Evolutionary conservation across 2,888 invertebrate species (phyloP), one percentile per base, ranked within the genome.

Genomic region (Sinelater perroti): DNA sequence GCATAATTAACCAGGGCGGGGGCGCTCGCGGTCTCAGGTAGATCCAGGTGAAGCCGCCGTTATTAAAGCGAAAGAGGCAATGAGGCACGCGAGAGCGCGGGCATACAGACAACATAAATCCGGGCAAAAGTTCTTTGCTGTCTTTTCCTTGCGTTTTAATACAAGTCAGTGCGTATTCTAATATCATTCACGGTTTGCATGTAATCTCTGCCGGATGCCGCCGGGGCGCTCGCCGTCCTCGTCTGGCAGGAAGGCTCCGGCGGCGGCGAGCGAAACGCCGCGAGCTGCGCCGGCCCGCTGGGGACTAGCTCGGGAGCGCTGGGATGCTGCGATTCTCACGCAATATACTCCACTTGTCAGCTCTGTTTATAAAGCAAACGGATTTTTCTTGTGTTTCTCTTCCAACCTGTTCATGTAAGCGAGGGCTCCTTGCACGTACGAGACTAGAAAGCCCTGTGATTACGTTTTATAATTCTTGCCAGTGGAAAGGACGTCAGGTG

Each of bases 281-380:
- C 3, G 5, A 18, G 18, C 17, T 17, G 11, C 44, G 13, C 16
- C 11, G 2, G 13, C 30, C 1, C 17, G 13, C 24, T 44, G 13
- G 16, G 21, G 11, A n/a, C 8, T 16, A 36, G 36, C 17, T 36
- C 26, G 35, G 36, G 36, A 36, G 47, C 47, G 21, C 24, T 35
- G 35, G 11, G 50, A 64, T 42, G 28, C 59, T 47, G 58, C 53
- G 63, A 66, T 66, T 66, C 65, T 54, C 66, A 65, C 66, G 65
- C 66, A 66, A 66, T 66, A 66, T 65, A 64, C 62, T 51, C 57
- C 58, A 59, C 58, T 65, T 66, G 65, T 66, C 66, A 66, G 64
- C 65, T 46, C 55, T 65, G 65, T 66, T 66, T 66, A 66, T 65
- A 65, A 65, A 64, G 65, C 62, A 65, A 65, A 65, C 62, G 61